phyloP scores from a whole-genome alignment of 2,888 invertebrate species.

The Cantharis nigra region DNA sequence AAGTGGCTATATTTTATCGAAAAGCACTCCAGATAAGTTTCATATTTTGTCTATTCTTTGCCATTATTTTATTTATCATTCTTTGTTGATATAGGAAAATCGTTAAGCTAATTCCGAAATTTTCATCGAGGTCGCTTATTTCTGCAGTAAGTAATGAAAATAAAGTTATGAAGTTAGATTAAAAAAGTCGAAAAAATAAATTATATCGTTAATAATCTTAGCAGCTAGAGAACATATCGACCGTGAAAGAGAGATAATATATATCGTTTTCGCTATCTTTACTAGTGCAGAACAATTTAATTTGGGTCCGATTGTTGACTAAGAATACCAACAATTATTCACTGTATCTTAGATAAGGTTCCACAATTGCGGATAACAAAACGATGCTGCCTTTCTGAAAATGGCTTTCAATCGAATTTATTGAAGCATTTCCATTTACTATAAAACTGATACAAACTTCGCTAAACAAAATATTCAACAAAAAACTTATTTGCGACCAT shows the following conservation, averaged over 20 bases:
- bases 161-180: neutral
- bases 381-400: neutral
- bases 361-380: neutral
- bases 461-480: neutral
- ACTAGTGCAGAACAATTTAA: constrained; percentile 1
- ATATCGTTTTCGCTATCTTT: neutral
- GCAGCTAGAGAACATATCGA: neutral
- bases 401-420: neutral
- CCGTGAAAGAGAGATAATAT: neutral
- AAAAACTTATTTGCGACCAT: neutral
- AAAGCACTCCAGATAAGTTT: neutral
- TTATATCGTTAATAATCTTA: neutral
- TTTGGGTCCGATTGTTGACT: constrained; percentile 1
- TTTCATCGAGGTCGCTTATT: neutral
- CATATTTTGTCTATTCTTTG: neutral
- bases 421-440: neutral
- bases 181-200: neutral
- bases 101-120: neutral
- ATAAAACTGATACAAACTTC: neutral
- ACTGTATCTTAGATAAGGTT: constrained; percentile 2
- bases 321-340: constrained; percentile 4
- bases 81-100: neutral
- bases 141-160: neutral
- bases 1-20: neutral
- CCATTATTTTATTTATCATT: neutral